Conservation (phyloP, 2,888 invertebrate genomes). For the Drosophila pegasa region DNA sequence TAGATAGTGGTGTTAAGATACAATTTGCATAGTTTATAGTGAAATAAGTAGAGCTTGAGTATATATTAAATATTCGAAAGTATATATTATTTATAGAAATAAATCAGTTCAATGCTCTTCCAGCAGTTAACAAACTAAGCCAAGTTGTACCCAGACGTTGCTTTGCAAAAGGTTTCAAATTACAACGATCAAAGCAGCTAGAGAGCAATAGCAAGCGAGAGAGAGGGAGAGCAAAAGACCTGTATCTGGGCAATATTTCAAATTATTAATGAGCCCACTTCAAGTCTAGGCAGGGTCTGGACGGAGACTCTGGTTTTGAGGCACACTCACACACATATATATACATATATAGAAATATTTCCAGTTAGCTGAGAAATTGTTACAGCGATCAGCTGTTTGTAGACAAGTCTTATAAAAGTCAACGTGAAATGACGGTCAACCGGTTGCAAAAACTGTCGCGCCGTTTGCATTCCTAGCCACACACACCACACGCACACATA, state of each 20-base stretch:
- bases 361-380: constrained; percentile 35
- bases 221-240: neutral
- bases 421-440: constrained; percentile 39
- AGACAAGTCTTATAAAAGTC: constrained; percentile 27
- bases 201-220: neutral
- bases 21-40: no score
- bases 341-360: neutral
- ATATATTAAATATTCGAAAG: no score
- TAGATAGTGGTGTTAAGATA: no score
- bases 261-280: constrained; percentile 37
- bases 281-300: constrained; percentile 31
- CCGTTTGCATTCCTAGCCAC: constrained; percentile 19
- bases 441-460: constrained; percentile 40
- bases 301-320: constrained; percentile 25
- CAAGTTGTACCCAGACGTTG: neutral
- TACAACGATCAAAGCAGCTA: constrained; percentile 21
- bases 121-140: neutral
- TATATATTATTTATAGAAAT: no score
- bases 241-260: constrained; percentile 33
- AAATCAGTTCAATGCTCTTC: constrained; percentile 26
- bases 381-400: constrained; percentile 59
- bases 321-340: neutral
- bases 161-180: constrained; percentile 12
- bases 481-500: neutral
- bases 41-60: no score